Base-by-base conservation (phyloP, 1,140 invertebrate species). In the Mactra quadrangularis region DNA sequence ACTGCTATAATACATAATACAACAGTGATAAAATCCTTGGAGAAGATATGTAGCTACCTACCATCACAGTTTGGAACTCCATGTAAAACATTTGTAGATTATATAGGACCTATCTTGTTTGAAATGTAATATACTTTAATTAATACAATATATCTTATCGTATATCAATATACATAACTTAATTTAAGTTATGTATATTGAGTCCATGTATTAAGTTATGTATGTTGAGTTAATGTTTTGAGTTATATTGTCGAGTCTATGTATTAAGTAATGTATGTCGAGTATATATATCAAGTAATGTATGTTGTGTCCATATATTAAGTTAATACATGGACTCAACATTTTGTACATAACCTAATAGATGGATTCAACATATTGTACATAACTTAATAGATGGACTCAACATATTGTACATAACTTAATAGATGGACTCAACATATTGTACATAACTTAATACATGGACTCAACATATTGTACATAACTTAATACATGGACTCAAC, bases 1-100 rank as follows among this genome's bases (percentile, higher is more conserved):
- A 77, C 90, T 19, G 82, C 86, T 29, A 85, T 89, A 22, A 85
- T 93, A 50, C 77, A 93, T 83, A 91, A 92, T 83, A 87, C 89
- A 55, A 90, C 86, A 6, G 41, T 90, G 27, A 66, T 87, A 7
- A 70, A 72, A 13, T 83, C 90, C 11, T 70, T 91, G 27, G 74
- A 90, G 22, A 71, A 86, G 31, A 66, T 93, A 0, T 93, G 92
- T 74, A 76, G 71, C 27, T 86, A 85, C 52, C 85, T 92, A 15
- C 77, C 82, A 25, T 62, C 33, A 1, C 66, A 83, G 15, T 88
- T 76, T 62, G 57, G 85, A 33, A 79, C 79, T 22, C 68, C 82
- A 31, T 91, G 90, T 72, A 59, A 84, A 22, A 41, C 68, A 25
- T 84, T 87, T 41, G 35, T 85, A 15, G 77, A 87, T 11, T 78